Percentiles rank a stretch among this genome's conserved stretches.
Conservation (phyloP, 2,888 invertebrate genomes). For the Galerucella nymphaeae region DNA sequence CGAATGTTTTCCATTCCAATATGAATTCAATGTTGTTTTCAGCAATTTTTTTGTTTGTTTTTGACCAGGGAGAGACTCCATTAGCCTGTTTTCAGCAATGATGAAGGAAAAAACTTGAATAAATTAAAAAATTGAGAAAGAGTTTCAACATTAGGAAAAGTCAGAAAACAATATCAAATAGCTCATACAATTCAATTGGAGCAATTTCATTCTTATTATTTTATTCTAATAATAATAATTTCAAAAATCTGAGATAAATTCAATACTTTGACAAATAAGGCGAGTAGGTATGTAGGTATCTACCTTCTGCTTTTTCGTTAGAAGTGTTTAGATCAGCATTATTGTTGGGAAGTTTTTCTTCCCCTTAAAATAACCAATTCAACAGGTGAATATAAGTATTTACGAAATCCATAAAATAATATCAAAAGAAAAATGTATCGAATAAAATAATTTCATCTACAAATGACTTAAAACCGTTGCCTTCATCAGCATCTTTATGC, state of each 20-base stretch:
- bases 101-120: slow-evolving; percentile 4
- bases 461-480: too few relatives aligned
- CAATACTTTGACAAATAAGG: not conserved
- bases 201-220: not conserved
- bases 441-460: too few relatives aligned
- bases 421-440: too few relatives aligned
- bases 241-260: not conserved
- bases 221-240: not conserved
- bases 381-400: too few relatives aligned
- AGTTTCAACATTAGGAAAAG: not conserved
- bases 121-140: slow-evolving; percentile 8
- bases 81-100: slow-evolving; percentile 13
- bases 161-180: not conserved
- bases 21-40: slow-evolving; percentile 6
- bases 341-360: too few relatives aligned
- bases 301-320: not conserved
- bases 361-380: too few relatives aligned
- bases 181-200: not conserved
- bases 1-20: slow-evolving; percentile 16
- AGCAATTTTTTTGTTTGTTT: too few relatives aligned
- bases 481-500: too few relatives aligned
- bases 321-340: too few relatives aligned
- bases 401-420: too few relatives aligned
- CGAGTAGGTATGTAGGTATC: not conserved
- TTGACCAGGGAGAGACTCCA: too few relatives aligned